Evolutionary conservation across 2,888 invertebrate species (phyloP).

Genomic region (Meliscaeva auricollis): DNA sequence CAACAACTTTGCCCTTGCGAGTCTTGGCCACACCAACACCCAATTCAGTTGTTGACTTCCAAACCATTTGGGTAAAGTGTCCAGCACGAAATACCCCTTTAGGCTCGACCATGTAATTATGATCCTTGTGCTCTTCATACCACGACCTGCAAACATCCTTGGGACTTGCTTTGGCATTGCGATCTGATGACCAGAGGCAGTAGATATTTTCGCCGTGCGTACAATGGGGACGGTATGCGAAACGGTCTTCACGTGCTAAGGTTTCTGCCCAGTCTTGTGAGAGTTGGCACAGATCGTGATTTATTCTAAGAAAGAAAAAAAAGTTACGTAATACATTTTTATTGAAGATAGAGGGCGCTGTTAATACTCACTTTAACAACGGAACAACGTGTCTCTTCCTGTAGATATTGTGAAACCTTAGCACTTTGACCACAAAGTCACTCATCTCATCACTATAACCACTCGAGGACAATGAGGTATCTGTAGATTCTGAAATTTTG

Average conservation of each 20-base stretch:
- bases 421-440: conserved; percentile 84
- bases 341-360: background rate
- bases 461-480: conserved; percentile 77
- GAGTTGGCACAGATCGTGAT: conserved; percentile 87
- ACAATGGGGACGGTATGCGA: conserved; percentile 88
- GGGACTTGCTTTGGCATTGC: conserved; percentile 84
- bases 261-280: conserved; percentile 90
- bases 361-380: conserved; percentile 84
- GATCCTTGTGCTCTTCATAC: conserved; percentile 86
- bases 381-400: conserved; percentile 86
- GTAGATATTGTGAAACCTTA: conserved; percentile 87
- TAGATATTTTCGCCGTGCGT: conserved; percentile 88
- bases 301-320: conserved; percentile 84
- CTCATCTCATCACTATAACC: conserved; percentile 78
- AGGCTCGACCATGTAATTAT: conserved; percentile 84
- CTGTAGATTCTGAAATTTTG: conserved; percentile 77
- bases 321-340: background rate
- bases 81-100: conserved; percentile 85
- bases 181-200: conserved; percentile 86
- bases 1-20: conserved; percentile 91
- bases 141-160: conserved; percentile 85
- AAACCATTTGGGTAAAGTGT: conserved; percentile 90
- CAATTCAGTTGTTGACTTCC: conserved; percentile 88
- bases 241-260: conserved; percentile 87
- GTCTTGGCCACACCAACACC: conserved; percentile 90